phyloP scores from a whole-genome alignment of 2,797 vertebrate genomes.

The Syncerus caffer region DNA sequence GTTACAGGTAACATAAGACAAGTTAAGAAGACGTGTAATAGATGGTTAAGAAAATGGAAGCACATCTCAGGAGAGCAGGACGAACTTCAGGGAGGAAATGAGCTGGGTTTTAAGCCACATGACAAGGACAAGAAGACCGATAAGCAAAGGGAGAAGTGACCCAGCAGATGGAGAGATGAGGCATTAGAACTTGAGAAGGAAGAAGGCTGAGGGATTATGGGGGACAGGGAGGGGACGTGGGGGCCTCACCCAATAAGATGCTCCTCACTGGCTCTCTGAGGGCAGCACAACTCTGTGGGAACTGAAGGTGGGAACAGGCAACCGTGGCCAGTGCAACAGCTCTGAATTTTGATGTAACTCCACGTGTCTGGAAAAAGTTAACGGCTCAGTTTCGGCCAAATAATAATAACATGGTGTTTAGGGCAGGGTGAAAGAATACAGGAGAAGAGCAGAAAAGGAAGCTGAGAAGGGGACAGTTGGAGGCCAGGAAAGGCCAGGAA shows the following conservation, averaged over 20 bases:
- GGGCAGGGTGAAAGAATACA: not conserved
- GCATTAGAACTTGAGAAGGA: not conserved
- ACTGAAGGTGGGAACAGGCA: not conserved
- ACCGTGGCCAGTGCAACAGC: not conserved
- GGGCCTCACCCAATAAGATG: not conserved
- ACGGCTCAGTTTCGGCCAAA: not conserved
- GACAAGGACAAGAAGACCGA: not conserved
- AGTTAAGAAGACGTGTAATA: not conserved
- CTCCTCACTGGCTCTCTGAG: not conserved
- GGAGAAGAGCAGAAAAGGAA: not conserved
- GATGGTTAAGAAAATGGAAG: not conserved
- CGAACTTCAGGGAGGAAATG: not conserved
- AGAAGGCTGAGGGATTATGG: not conserved
- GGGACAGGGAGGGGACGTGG: accelerated
- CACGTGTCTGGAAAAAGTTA: not conserved
- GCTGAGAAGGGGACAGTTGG: accelerated
- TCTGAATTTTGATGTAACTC: not conserved
- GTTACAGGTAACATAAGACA: not conserved
- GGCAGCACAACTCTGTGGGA: not conserved
- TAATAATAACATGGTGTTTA: not conserved
- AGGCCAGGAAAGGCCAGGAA: not conserved
- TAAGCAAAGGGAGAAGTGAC: not conserved
- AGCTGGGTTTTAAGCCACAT: not conserved
- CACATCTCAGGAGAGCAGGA: not conserved
- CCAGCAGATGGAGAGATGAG: not conserved